These are phyloP conservation scores for Pangasius macronema DNA, from an alignment of 2,797 vertebrate genomes.

Conservation along the genomic window DNA sequence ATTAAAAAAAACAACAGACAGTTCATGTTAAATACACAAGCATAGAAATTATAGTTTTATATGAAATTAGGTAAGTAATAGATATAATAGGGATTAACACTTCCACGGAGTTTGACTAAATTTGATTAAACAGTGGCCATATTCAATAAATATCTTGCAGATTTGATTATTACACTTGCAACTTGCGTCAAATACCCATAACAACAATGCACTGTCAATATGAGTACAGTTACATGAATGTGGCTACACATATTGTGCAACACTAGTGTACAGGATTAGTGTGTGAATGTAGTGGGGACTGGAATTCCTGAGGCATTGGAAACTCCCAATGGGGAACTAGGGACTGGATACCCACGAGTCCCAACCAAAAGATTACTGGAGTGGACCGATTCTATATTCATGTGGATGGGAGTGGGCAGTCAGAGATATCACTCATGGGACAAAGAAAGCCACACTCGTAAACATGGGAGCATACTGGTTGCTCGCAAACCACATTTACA, in stretches of 20 bases:
- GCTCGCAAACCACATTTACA: not conserved
- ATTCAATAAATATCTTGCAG: not conserved
- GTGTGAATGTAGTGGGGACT: not conserved
- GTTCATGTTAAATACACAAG: not conserved
- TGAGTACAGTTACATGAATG: not conserved
- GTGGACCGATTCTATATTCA: not conserved
- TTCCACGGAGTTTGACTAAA: not conserved
- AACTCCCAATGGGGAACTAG: not conserved
- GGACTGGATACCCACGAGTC: not conserved
- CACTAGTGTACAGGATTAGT: not conserved
- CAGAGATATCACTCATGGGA: not conserved
- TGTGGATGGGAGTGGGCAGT: not conserved
- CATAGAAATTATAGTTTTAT: not conserved
- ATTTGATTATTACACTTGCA: not conserved
- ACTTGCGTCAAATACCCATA: not conserved
- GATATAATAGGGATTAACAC: not conserved
- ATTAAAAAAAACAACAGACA: constrained; percentile 1
- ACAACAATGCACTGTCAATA: not conserved
- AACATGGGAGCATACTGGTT: not conserved
- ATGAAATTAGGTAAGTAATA: not conserved
- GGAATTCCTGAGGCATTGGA: not conserved
- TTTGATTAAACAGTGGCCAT: not conserved
- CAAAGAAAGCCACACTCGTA: not conserved
- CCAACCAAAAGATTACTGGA: not conserved
- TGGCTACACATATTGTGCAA: not conserved